Evolutionary conservation across 2,113 vertebrate species (phyloP).

Genomic region (Sphaerodactylus townsendi): DNA sequence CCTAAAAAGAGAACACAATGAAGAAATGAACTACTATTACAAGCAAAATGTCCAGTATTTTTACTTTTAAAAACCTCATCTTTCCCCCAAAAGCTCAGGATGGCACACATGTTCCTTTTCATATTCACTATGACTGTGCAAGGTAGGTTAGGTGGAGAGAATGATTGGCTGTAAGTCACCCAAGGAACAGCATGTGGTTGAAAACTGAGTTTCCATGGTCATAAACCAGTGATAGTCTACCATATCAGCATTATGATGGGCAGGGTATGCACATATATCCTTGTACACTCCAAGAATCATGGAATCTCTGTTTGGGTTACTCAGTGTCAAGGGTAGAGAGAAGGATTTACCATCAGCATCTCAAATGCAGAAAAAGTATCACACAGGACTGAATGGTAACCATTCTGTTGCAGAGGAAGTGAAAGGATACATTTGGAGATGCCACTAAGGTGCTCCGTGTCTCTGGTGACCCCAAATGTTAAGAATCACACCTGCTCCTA

Average conservation of each 20-base stretch:
- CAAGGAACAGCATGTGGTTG: too few relatives aligned
- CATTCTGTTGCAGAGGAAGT: neutral
- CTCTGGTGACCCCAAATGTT: neutral
- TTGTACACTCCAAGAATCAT: neutral
- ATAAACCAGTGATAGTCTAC: too few relatives aligned
- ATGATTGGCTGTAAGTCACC: too few relatives aligned
- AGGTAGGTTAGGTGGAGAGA: too few relatives aligned
- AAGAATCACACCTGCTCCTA: neutral
- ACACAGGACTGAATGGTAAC: neutral
- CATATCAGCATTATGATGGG: neutral
- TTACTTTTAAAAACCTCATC: too few relatives aligned
- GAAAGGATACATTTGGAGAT: neutral
- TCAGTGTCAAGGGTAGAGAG: too few relatives aligned
- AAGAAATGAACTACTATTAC: neutral
- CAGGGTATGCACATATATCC: neutral
- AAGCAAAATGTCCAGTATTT: neutral
- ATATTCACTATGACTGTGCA: too few relatives aligned
- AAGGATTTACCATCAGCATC: neutral
- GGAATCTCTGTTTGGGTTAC: neutral
- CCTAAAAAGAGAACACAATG: constrained; percentile 72
- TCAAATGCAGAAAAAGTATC: neutral
- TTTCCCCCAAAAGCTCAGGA: too few relatives aligned
- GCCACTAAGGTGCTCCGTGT: neutral
- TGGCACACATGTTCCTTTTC: too few relatives aligned
- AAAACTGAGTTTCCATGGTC: too few relatives aligned